Base-by-base conservation (phyloP, 2,888 invertebrate genomes). In the Ethmia dodecea region DNA sequence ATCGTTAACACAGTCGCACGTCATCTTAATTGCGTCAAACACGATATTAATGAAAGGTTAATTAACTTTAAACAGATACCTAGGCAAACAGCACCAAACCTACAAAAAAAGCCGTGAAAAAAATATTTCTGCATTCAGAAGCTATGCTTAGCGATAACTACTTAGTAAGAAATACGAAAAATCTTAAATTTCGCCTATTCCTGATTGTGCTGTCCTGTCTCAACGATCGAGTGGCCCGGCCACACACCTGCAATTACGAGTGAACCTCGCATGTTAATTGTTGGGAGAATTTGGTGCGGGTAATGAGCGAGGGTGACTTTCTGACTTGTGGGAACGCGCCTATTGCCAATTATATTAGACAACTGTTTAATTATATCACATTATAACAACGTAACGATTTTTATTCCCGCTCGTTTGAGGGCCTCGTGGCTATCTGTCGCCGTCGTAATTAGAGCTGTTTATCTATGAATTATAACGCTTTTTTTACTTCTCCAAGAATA, bases 281-380 rank as follows among this genome's bases (percentile, higher is more conserved):
- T 67, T 76, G 75, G 77, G 76, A 79, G 75, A 71, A 72, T 33
- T 40, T 29, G 22, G 49, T 53, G 52, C 52, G 39, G 52, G 53
- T 67, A 71, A 72, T 57, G 54, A 64, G 55, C 58, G 75, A 72
- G 81, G 83, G 79, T 75, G 77, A 70, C 74, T 74, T 74, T 71
- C 62, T 69, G 72, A 64, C 74, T 69, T 69, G 78, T 83, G 84
- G 81, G 84, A 84, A 83, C 78, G 56, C 66, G 63, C 84, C 65
- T 62, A 73, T 79, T 81, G 84, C 81, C 80, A 83, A 84, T 84
- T 81, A 80, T 73, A 76, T 76, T 76, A 77, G 79, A 81, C 77
- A 78, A 79, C 74, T 79, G 69, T 76, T 78, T 74, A 74, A 78
- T 84, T 80, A 80, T 62, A 67, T 61, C 61, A 28, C 34, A 31